A percentile compares a stretch with the other conserved stretches of the same genome.
Conservation (phyloP, 2,113 vertebrate genomes). For the Tragulus kanchil region DNA sequence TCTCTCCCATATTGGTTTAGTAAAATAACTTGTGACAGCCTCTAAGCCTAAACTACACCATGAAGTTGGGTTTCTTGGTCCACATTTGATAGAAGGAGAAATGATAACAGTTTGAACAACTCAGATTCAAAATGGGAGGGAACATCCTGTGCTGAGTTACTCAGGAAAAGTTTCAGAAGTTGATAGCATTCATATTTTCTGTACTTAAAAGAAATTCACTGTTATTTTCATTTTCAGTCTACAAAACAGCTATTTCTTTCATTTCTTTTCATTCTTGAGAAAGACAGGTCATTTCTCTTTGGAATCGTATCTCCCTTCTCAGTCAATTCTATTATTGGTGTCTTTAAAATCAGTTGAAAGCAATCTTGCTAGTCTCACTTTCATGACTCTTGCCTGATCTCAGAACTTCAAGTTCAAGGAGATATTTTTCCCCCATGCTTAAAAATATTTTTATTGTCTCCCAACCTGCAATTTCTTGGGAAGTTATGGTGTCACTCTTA, state of each 20-base stretch:
- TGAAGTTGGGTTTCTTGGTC: neutral
- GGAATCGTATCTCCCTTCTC: conserved; percentile 10
- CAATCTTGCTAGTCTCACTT: conserved; percentile 27
- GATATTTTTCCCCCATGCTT: neutral
- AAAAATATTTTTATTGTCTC: conserved; percentile 36
- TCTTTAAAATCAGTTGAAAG: conserved; percentile 57
- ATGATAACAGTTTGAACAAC: conserved; percentile 26
- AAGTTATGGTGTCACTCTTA: conserved; percentile 35
- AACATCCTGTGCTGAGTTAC: conserved; percentile 62
- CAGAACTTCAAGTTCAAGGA: conserved; percentile 7
- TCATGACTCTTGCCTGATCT: conserved; percentile 29
- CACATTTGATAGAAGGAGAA: conserved; percentile 35
- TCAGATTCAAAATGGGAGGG: conserved; percentile 54
- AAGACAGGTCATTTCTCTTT: conserved; percentile 43
- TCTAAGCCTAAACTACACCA: conserved; percentile 56
- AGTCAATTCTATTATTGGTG: conserved; percentile 39
- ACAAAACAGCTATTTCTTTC: conserved; percentile 54
- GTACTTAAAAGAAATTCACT: neutral
- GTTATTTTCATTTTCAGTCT: conserved; percentile 56
- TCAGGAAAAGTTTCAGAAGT: conserved; percentile 69
- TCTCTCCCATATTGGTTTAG: conserved; percentile 8
- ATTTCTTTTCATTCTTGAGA: conserved; percentile 69
- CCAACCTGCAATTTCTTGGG: conserved; percentile 37
- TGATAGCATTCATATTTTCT: conserved; percentile 38
- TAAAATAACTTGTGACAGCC: conserved; percentile 59